Conservation (phyloP, 2,113 vertebrate genomes). For the Puffinus mauretanicus region DNA sequence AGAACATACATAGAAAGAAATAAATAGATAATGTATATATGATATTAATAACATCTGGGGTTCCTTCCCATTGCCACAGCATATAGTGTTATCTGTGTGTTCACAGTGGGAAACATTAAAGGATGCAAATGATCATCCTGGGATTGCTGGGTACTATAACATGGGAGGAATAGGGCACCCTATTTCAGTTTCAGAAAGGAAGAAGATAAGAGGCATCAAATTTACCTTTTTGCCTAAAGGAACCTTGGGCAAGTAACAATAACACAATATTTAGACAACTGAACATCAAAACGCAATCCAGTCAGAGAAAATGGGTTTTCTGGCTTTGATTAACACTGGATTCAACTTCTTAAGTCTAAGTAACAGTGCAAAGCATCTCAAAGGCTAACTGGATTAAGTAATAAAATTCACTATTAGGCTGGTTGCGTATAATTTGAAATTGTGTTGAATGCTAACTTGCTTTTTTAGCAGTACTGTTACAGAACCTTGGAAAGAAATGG, state of each 20-base stretch:
- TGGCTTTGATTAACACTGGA: background rate
- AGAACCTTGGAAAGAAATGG: background rate
- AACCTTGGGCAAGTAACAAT: background rate
- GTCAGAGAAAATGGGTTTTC: background rate
- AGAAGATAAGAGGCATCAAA: background rate
- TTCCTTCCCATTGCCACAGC: background rate
- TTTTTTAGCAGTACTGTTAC: background rate
- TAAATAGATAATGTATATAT: background rate
- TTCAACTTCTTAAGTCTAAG: background rate
- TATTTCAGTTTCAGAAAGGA: background rate
- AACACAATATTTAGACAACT: background rate
- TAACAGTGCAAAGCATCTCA: background rate
- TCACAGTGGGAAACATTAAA: background rate
- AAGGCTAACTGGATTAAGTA: background rate
- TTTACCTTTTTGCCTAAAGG: background rate
- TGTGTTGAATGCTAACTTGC: background rate
- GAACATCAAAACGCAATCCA: background rate
- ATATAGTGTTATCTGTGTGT: background rate
- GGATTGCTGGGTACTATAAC: background rate
- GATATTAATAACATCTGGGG: background rate
- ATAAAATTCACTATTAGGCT: background rate
- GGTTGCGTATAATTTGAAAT: background rate
- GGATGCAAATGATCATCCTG: background rate
- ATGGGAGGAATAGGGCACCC: background rate
- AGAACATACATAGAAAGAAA: background rate